Base-by-base conservation (phyloP, 2,113 vertebrate genomes). In the Pterophyllum scalare region DNA sequence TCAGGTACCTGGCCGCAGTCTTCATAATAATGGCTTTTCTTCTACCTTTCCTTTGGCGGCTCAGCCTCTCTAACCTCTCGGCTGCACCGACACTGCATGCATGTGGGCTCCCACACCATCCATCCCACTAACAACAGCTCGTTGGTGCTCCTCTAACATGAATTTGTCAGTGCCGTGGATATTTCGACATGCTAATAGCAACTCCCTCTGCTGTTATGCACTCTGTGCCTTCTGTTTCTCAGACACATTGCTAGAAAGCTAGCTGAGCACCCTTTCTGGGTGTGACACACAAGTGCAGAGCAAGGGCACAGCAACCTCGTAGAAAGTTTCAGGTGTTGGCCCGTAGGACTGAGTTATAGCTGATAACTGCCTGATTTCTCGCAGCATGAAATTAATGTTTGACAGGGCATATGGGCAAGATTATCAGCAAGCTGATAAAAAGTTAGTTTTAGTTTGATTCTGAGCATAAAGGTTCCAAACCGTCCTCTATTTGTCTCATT, bases 1-100 rank as follows among this genome's bases (percentile, higher is more conserved):
- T 95, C 93, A 95, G 94, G 94, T 96, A 96, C 93, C 84, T 85
- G 87, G 59, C 81, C 52, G 26, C 84, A 81, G 89, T 52, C 11
- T 75, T 82, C 74, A 89, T 72, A 79, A n/a, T 67, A 80, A 87
- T 85, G 75, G 88, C 77, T 86, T 86, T 58, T 72, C 46, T 86
- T 87, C 70, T 77, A 13, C 59, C 80, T 82, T 59, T 72, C 33
- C 62, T 78, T 56, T 62, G 49, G 80, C 54, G 38, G 61, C 62
- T 82, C 79, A 61, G 11, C 80, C 67, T 78, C 28, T 79, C 81
- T 79, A 67, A 85, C 81, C 77, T 83, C 70, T 59, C 1, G 15
- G 80, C 86, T 85, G 77, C 82, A 80, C 79, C 22, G 49, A 81
- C 83, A 80, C 77, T 60, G 89, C 91, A 93, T 92, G 86, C 84